Conservation (phyloP, 2,113 vertebrate genomes). For the Phycodurus eques region DNA sequence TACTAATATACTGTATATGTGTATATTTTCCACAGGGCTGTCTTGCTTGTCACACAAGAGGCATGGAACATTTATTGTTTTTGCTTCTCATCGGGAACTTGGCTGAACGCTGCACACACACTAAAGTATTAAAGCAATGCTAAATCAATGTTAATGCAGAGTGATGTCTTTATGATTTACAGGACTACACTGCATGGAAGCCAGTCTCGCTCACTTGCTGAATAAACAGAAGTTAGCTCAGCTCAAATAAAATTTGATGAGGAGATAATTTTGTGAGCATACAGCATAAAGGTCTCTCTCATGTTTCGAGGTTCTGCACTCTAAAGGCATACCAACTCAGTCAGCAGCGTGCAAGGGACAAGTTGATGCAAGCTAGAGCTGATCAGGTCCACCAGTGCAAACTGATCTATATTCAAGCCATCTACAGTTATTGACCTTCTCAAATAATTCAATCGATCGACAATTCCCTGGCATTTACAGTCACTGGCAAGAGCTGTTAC, state of each 20-base stretch:
- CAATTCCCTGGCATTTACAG: neutral
- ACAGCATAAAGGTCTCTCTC: conserved; percentile 60
- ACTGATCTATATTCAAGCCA: conserved; percentile 16
- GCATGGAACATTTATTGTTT: conserved; percentile 38
- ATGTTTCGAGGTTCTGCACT: conserved; percentile 28
- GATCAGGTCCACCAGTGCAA: conserved; percentile 16
- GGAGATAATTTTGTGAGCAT: conserved; percentile 69
- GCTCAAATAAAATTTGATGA: conserved; percentile 71
- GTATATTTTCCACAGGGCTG: conserved; percentile 40
- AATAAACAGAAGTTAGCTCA: conserved; percentile 62
- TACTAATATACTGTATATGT: conserved; percentile 16
- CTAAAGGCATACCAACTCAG: conserved; percentile 33
- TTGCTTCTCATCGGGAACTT: conserved; percentile 43
- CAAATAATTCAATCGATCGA: neutral
- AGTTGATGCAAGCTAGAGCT: conserved; percentile 46
- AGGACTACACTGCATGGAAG: conserved; percentile 38
- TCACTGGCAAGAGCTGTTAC: neutral
- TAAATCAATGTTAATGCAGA: conserved; percentile 58
- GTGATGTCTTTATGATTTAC: conserved; percentile 60
- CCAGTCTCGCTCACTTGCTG: conserved; percentile 44
- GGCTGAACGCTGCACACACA: conserved; percentile 42
- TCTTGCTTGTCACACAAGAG: conserved; percentile 56
- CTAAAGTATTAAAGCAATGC: conserved; percentile 39
- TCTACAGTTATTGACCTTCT: conserved; percentile 1
- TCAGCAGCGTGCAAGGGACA: conserved; percentile 36